A percentile compares a stretch with the other conserved stretches of the same genome.
phyloP scores from a whole-genome alignment of 1,140 invertebrate species.

The Eciton burchellii region DNA sequence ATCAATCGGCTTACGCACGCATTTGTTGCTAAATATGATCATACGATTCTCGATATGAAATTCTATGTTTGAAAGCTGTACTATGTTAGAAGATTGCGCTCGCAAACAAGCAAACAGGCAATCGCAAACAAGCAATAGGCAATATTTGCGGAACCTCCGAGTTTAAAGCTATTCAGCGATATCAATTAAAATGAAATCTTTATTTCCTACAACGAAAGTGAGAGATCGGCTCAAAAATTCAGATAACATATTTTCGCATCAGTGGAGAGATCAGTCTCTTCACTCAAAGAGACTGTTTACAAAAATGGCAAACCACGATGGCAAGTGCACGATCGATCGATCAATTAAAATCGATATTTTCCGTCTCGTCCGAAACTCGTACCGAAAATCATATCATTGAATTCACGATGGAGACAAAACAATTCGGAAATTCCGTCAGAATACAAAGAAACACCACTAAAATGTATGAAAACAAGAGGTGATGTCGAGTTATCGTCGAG shows the following conservation, averaged over 20 bases:
- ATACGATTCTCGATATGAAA: not conserved
- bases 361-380: not conserved
- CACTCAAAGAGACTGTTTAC: too few species aligned
- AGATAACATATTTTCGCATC: too few species aligned
- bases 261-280: too few species aligned
- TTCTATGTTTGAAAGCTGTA: not conserved
- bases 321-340: too few species aligned
- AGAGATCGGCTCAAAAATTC: too few species aligned
- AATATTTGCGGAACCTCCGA: not conserved
- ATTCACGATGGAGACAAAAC: not conserved
- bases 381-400: conserved; percentile 5
- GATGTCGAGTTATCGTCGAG: too few species aligned
- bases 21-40: conserved; percentile 9
- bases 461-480: too few species aligned
- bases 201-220: too few species aligned
- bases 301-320: too few species aligned
- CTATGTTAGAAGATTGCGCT: too few species aligned
- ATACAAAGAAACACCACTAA: too few species aligned
- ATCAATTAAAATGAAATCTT: not conserved
- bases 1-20: conserved; percentile 1
- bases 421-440: not conserved
- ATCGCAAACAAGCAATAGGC: not conserved
- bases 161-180: too few species aligned
- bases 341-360: not conserved
- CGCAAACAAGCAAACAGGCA: not conserved